A percentile compares a stretch with the other conserved stretches of the same genome.
These are phyloP conservation scores for Brienomyrus brachyistius DNA, from an alignment of 2,113 vertebrate species.

Conservation along the genomic window DNA sequence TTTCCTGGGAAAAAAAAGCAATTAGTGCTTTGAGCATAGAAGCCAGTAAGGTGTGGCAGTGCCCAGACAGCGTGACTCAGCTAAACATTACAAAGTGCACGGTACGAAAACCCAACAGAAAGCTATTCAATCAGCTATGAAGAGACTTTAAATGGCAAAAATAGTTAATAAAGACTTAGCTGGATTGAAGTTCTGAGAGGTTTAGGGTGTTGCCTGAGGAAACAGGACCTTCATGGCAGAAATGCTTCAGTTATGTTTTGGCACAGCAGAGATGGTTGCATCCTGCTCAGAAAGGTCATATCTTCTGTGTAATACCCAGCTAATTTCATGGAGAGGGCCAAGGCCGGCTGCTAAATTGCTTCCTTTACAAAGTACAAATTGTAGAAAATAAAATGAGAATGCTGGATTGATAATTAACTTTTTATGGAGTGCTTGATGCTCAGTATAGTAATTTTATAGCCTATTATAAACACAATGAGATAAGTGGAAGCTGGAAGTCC, in stretches of 20 bases:
- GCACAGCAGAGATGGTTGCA: background rate
- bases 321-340: constrained; percentile 22
- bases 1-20: constrained; percentile 18
- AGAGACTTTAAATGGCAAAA: constrained; percentile 9
- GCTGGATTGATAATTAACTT: constrained; percentile 24
- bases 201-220: constrained; percentile 8
- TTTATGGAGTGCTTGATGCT: constrained; percentile 10
- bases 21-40: constrained; percentile 19
- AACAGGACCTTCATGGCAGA: background rate
- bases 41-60: background rate
- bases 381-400: background rate
- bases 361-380: constrained; percentile 9
- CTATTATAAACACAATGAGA: constrained; percentile 17
- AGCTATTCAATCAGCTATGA: constrained; percentile 3
- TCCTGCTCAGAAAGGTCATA: constrained; percentile 24
- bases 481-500: background rate
- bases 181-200: background rate
- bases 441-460: constrained; percentile 17
- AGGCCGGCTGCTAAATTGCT: constrained; percentile 8
- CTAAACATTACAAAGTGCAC: constrained; percentile 8
- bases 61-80: background rate
- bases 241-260: background rate
- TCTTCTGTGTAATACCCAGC: constrained; percentile 5
- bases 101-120: background rate
- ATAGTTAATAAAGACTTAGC: constrained; percentile 16